These are phyloP conservation scores for Andrena bucephala DNA, from an alignment of 2,888 invertebrate genomes.

Conservation along the genomic window DNA sequence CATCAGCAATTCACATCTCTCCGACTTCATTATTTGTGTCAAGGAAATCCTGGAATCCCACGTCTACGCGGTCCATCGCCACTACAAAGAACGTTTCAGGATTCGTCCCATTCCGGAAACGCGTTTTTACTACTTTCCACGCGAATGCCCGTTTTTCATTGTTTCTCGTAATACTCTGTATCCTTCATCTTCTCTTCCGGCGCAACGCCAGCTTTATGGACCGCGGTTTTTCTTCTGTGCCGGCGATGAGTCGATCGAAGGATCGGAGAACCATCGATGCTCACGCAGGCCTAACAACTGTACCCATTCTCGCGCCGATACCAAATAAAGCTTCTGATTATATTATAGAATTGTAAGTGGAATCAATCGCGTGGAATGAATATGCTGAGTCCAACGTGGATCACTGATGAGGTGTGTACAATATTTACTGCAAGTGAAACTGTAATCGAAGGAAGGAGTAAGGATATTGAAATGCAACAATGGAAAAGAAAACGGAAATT, in stretches of 20 bases:
- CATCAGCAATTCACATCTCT: slow-evolving; percentile 79
- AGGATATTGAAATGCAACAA: too few relatives aligned
- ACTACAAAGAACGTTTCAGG: slow-evolving; percentile 26
- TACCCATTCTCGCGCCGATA: neutral
- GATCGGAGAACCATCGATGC: neutral
- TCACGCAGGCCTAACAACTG: neutral
- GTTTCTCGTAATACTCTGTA: slow-evolving; percentile 38
- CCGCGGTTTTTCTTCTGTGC: neutral
- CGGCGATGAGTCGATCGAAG: slow-evolving; percentile 25
- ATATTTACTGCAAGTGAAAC: too few relatives aligned
- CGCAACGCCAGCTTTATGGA: slow-evolving; percentile 12
- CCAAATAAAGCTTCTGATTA: neutral
- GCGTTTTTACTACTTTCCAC: slow-evolving; percentile 55
- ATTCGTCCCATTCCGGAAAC: slow-evolving; percentile 51
- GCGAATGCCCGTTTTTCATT: slow-evolving; percentile 32
- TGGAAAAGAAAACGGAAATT: too few relatives aligned
- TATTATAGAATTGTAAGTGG: neutral
- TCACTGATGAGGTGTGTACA: too few relatives aligned
- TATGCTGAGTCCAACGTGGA: too few relatives aligned
- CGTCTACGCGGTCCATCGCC: slow-evolving; percentile 44
- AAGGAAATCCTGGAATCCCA: slow-evolving; percentile 68
- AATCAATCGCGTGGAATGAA: neutral
- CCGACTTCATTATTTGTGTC: slow-evolving; percentile 72
- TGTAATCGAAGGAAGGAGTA: too few relatives aligned
- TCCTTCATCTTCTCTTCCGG: slow-evolving; percentile 31